Base-by-base conservation (phyloP, 2,888 invertebrate species). In the Hoplodrina ambigua region DNA sequence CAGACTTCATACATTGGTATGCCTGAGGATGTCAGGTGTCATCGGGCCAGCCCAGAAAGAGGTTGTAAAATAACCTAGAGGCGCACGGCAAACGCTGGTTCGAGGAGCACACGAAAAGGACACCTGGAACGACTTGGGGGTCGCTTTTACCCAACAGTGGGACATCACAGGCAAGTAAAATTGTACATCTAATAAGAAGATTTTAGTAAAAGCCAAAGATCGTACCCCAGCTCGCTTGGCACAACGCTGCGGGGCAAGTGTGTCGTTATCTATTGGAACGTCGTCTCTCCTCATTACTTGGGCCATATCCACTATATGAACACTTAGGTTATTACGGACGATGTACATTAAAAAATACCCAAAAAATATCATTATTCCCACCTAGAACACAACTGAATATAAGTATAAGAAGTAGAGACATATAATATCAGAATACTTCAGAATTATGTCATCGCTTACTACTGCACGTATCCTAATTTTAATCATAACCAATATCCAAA, bases 281-380 rank as follows among this genome's bases (percentile, higher is more conserved):
- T 30, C 77, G 25, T 86, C 87, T 68, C 86, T 87, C 37, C 85
- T 87, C 19, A 87, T 81, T 50, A 91, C 81, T 63, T 90, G 90
- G 2, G 92, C 88, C 93, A 96, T 95, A 56, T 92, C 95, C 13
- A 96, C 90, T 50, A 95, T 93, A 71, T 96, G 95, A 4, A 95
- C 95, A 80, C 95, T 94, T n/a, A 96, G 76, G 69, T 94, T 94
- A 80, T 94, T 92, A 20, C 95, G 91, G 3, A 94, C 93, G 8
- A 94, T 71, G 77, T 94, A 94, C 57, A 91, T 88, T 84, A 85
- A 95, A 89, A 92, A 97, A 94, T 82, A 97, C 11, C 87, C 97
- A 90, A 83, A 96, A 96, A 90, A 97, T 86, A 88, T 97, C 93
- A 94, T 97, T 90, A 88, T 96, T 94, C 97, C 90, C 63, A 94